phyloP scores from a whole-genome alignment of 92 coral and sea anemone species.

The Montipora capitata region DNA sequence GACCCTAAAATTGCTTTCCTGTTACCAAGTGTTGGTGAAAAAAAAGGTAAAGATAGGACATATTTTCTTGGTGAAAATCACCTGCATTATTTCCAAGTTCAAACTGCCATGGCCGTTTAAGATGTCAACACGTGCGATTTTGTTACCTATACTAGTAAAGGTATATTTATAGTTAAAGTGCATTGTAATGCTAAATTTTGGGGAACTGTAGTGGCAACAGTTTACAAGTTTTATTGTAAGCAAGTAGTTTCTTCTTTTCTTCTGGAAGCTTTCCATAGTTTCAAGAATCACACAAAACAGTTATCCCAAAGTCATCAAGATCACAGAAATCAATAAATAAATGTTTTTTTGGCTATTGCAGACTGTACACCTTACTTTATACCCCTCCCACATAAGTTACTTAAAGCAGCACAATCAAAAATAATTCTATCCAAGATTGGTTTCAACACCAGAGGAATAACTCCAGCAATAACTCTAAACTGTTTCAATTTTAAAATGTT shows the following conservation, averaged over 20 bases:
- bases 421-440: slow-evolving; percentile 67
- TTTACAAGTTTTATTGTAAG: slow-evolving; percentile 40
- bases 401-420: slow-evolving; percentile 28
- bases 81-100: slow-evolving; percentile 71
- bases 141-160: too few relatives aligned
- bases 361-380: slow-evolving; percentile 37
- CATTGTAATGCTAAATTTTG: slow-evolving; percentile 60
- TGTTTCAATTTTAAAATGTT: slow-evolving; percentile 55
- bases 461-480: slow-evolving; percentile 57
- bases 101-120: slow-evolving; percentile 78
- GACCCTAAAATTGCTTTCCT: slow-evolving; percentile 73
- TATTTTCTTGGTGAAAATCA: slow-evolving; percentile 43
- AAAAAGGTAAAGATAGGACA: slow-evolving; percentile 44
- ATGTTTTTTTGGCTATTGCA: background rate
- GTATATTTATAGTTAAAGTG: slow-evolving; percentile 42
- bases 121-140: slow-evolving; percentile 29
- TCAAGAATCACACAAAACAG: slow-evolving; percentile 5
- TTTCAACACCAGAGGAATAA: slow-evolving; percentile 50
- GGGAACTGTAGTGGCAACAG: slow-evolving; percentile 62
- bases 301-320: background rate
- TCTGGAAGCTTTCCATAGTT: slow-evolving; percentile 16
- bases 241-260: slow-evolving; percentile 44
- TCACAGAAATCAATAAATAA: slow-evolving; percentile 8
- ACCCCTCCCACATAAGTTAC: slow-evolving; percentile 27
- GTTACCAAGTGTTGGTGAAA: slow-evolving; percentile 62